A percentile compares a stretch with the other conserved stretches of the same genome.
Conservation (phyloP, 1,140 invertebrate genomes). For the Grapholita molesta region DNA sequence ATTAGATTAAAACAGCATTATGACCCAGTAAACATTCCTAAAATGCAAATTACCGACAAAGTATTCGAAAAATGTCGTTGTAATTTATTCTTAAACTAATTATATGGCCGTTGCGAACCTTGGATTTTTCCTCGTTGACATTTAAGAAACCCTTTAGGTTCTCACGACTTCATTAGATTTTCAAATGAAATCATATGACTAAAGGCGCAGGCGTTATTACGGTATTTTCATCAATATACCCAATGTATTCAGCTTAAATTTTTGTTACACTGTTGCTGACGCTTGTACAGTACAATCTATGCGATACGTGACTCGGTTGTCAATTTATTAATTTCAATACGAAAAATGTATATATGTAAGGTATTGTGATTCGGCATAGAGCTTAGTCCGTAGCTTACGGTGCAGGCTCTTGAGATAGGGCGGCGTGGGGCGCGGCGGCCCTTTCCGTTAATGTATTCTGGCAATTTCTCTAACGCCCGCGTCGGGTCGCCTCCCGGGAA, state of each 20-base stretch:
- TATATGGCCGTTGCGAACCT: slow-evolving; percentile 37
- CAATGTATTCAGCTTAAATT: slow-evolving; percentile 8
- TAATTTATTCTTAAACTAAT: slow-evolving; percentile 26
- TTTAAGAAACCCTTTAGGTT: slow-evolving; percentile 48
- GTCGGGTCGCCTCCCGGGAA: slow-evolving; percentile 32
- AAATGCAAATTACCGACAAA: slow-evolving; percentile 31
- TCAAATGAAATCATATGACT: slow-evolving; percentile 39
- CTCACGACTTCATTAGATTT: slow-evolving; percentile 51
- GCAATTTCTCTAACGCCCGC: slow-evolving; percentile 53
- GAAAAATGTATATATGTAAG: slow-evolving; percentile 26
- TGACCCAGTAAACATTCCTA: neutral
- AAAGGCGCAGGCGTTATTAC: slow-evolving; percentile 33
- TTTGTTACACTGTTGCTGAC: neutral
- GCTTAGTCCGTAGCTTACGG: slow-evolving; percentile 41
- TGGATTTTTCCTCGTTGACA: slow-evolving; percentile 34
- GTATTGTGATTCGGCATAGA: slow-evolving; percentile 36
- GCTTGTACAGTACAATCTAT: slow-evolving; percentile 4
- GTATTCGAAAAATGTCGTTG: slow-evolving; percentile 35
- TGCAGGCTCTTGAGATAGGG: slow-evolving; percentile 54
- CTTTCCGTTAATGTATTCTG: slow-evolving; percentile 63
- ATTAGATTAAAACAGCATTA: neutral
- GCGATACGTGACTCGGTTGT: slow-evolving; percentile 3
- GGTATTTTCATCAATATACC: neutral
- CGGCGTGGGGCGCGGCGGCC: slow-evolving; percentile 28
- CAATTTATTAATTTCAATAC: slow-evolving; percentile 8